Percentiles rank a stretch among this genome's conserved stretches.
Evolutionary conservation across 2,888 invertebrate genomes (phyloP).

Genomic region (Andrena haemorrhoa): DNA sequence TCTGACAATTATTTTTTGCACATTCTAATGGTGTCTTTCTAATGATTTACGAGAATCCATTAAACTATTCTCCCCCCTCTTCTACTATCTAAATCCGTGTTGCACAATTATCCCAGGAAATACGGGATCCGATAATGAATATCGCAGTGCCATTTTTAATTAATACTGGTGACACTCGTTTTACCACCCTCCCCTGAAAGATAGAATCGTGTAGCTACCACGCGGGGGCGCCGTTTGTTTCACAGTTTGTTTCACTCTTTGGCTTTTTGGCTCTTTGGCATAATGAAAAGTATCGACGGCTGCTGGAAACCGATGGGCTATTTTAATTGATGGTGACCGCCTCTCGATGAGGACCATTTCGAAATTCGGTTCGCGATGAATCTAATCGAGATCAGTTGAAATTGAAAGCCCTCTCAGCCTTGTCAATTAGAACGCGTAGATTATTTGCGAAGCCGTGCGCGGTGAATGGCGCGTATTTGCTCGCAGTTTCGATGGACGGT

Average conservation of each 20-base stretch:
- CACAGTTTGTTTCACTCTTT: too few relatives aligned
- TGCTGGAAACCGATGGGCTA: constrained; percentile 15
- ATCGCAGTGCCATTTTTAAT: constrained; percentile 43
- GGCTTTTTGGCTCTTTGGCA: too few relatives aligned
- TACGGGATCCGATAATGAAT: not conserved
- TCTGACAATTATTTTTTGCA: too few relatives aligned
- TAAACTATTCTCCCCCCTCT: not conserved
- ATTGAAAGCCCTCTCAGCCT: constrained; percentile 22
- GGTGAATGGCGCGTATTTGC: constrained; percentile 15
- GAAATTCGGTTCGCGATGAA: constrained; percentile 40
- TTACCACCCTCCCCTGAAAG: constrained; percentile 14
- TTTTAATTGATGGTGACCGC: constrained; percentile 44
- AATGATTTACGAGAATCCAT: too few relatives aligned
- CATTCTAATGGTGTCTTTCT: too few relatives aligned
- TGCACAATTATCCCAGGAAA: not conserved
- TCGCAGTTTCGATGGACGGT: not conserved
- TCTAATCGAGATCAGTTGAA: constrained; percentile 38
- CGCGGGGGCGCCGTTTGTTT: constrained; percentile 8
- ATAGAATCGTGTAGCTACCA: not conserved
- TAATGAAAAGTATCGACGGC: constrained; percentile 46
- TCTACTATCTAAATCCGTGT: not conserved
- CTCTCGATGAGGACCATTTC: constrained; percentile 16
- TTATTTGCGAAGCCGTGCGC: constrained; percentile 25
- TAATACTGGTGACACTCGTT: constrained; percentile 19
- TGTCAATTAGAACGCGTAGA: constrained; percentile 42